Conservation (phyloP, 2,797 vertebrate genomes). For the Sebastes nivosus region DNA sequence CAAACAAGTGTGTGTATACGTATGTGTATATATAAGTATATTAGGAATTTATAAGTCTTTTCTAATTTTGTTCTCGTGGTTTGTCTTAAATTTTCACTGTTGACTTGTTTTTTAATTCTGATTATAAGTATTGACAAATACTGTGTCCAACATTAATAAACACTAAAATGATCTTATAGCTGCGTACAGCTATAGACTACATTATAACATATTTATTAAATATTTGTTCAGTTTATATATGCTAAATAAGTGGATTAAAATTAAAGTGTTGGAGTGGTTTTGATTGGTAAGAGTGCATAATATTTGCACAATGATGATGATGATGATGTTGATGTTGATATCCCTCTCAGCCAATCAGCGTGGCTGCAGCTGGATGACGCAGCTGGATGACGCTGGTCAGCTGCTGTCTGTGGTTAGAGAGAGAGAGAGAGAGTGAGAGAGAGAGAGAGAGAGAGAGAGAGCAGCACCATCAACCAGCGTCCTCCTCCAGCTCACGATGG, state of each 20-base stretch:
- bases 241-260: background rate
- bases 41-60: no score
- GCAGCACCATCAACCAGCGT: background rate
- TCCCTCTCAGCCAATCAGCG: constrained; percentile 42
- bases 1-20: no score
- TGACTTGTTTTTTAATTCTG: no score
- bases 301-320: background rate
- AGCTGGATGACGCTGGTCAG: constrained; percentile 46
- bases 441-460: no score
- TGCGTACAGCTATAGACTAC: background rate
- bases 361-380: constrained; percentile 57
- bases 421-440: no score
- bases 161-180: background rate
- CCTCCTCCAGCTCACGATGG: constrained; percentile 22
- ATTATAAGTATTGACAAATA: background rate
- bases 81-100: no score
- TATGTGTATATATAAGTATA: no score
- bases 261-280: background rate
- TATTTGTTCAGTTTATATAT: background rate
- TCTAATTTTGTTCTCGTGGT: no score
- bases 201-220: background rate
- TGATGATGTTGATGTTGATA: constrained; percentile 3
- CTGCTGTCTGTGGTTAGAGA: constrained; percentile 40
- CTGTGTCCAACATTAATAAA: background rate
- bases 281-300: background rate